Evolutionary conservation across 2,797 vertebrate genomes (phyloP), one percentile per base, ranked within the genome.

Genomic region (Monodelphis domestica): DNA sequence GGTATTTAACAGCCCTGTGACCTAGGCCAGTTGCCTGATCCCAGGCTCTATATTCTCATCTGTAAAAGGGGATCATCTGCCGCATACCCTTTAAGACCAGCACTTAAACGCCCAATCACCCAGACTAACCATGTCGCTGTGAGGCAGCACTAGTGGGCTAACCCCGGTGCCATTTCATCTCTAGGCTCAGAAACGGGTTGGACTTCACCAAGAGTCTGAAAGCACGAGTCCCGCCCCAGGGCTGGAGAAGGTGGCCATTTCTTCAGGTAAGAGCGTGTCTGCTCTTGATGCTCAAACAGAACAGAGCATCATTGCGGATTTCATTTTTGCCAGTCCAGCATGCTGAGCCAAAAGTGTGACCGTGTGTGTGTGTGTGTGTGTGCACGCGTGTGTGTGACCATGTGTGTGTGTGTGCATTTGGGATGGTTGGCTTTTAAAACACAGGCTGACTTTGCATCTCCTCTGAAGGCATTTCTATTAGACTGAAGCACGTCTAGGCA

Each of bases 121-220:
- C 12, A 3, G 30, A 63, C 59, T 5, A 15, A 33, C 21, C n/a
- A n/a, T n/a, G n/a, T n/a, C n/a, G n/a, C n/a, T n/a, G n/a, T n/a
- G n/a, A n/a, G n/a, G n/a, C n/a, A n/a, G 51, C 70, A 26, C 52
- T 52, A 63, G 55, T n/a, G 28, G 54, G 59, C 94, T 90, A 30
- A 94, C 91, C 9, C 45, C 6, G 53, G 29, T 0, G 14, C 84
- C 90, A 57, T 92, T 28, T 53, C 24, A 12, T 3, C 33, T 51
- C 0, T 88, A 98, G 98, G 98, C 98, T 50, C 98, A 98, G 97
- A 94, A 3, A 33, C 98, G 97, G 0, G 94, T 96, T 1, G 98
- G 98, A 91, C 92, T 98, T 96, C 94, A 53, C 2, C 97, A 30
- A 0, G 50, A 0, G 0, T 15, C 7, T 0, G 93, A 95, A 33